Percentiles rank a stretch among this genome's conserved stretches.
phyloP scores from a whole-genome alignment of 2,113 vertebrate species.

The Vulpes lagopus region DNA sequence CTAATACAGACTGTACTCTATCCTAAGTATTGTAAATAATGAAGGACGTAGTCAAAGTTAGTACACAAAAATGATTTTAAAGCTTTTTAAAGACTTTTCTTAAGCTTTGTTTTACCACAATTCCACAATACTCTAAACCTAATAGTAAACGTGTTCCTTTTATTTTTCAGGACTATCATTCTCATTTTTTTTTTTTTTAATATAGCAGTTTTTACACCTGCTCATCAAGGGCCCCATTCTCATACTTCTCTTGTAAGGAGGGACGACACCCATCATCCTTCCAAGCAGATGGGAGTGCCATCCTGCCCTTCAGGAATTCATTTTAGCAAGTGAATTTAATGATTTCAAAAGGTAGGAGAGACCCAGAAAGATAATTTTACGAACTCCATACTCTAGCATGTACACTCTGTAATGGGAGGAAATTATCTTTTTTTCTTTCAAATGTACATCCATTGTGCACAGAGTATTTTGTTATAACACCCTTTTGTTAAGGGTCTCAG shows the following conservation, averaged over 20 bases:
- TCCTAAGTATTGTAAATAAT: conserved; percentile 23
- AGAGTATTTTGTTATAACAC: background rate
- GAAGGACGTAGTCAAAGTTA: conserved; percentile 8
- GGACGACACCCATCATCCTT: background rate
- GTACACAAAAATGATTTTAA: background rate
- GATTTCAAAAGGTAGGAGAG: conserved; percentile 8
- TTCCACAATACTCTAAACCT: background rate
- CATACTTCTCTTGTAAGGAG: no score
- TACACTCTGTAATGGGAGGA: background rate
- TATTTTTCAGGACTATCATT: no score
- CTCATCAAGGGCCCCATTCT: background rate
- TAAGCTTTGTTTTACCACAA: conserved; percentile 29
- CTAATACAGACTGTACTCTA: background rate
- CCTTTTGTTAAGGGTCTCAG: background rate
- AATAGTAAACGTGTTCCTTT: background rate
- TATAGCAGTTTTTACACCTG: no score
- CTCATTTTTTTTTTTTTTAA: no score
- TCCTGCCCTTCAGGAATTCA: background rate
- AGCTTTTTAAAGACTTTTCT: background rate
- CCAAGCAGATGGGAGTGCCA: background rate
- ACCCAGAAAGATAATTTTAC: background rate
- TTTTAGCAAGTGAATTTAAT: background rate
- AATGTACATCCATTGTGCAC: background rate
- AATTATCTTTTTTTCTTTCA: background rate
- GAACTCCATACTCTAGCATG: background rate